phyloP scores from a whole-genome alignment of 2,888 invertebrate species.

The Fissipunctia ypsillon region DNA sequence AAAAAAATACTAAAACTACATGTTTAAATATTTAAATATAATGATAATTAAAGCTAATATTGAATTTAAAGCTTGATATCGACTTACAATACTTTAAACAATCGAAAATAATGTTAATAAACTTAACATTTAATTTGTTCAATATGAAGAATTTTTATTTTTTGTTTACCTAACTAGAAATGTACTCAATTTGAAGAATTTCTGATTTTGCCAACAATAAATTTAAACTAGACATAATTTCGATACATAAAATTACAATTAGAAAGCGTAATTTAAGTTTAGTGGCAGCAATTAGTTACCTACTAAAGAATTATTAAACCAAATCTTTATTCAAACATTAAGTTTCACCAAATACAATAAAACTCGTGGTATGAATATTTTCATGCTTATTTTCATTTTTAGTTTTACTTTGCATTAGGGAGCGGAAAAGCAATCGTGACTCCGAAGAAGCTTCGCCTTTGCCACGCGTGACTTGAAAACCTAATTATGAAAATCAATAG shows the following conservation, averaged over 20 bases:
- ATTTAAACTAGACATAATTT: background rate
- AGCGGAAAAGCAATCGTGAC: constrained; percentile 51
- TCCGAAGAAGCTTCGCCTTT: constrained; percentile 18
- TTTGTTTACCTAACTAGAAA: constrained; percentile 48
- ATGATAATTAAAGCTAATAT: constrained; percentile 89
- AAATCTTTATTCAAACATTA: background rate
- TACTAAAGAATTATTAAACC: background rate
- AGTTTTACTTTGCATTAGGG: constrained; percentile 57
- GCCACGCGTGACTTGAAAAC: constrained; percentile 59
- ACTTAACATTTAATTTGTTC: constrained; percentile 47
- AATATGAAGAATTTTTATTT: constrained; percentile 38
- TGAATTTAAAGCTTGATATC: constrained; percentile 90
- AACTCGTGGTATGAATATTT: constrained; percentile 52
- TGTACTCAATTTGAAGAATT: constrained; percentile 40
- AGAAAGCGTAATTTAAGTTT: background rate
- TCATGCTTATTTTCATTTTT: constrained; percentile 48
- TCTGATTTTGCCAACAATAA: constrained; percentile 51
- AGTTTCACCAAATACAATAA: constrained; percentile 18
- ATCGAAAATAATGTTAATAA: constrained; percentile 66
- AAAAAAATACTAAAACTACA: constrained; percentile 63
- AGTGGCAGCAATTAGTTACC: background rate
- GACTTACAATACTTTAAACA: constrained; percentile 79
- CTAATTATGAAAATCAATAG: constrained; percentile 49
- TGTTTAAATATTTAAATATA: constrained; percentile 80
- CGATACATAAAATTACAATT: background rate